phyloP scores from a whole-genome alignment of 2,797 vertebrate species.

The Aldrovandia affinis region DNA sequence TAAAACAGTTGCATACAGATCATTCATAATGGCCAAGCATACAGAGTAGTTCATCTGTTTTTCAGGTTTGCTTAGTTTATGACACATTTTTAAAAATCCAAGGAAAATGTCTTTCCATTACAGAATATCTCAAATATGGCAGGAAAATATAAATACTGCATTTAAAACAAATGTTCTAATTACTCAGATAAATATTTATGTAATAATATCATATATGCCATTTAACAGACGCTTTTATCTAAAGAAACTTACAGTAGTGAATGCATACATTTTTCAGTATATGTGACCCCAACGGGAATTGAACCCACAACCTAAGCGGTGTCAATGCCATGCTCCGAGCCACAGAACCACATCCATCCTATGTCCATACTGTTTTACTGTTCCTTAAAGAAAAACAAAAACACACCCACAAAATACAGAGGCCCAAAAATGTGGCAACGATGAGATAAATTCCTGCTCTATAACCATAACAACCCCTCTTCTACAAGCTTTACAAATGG shows the following conservation, averaged over 20 bases:
- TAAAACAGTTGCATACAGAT: background rate
- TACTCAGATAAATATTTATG: background rate
- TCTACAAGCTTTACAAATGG: background rate
- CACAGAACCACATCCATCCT: background rate
- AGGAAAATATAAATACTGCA: slow-evolving; percentile 50
- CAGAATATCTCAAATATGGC: slow-evolving; percentile 48
- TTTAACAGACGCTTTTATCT: too few relatives aligned
- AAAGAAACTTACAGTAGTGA: too few relatives aligned
- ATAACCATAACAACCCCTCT: slow-evolving; percentile 58
- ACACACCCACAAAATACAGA: background rate
- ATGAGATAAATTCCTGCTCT: background rate
- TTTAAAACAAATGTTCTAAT: background rate
- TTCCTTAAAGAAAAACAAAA: background rate
- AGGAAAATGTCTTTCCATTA: background rate
- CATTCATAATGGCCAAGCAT: background rate
- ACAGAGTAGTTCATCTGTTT: background rate
- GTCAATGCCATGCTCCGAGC: too few relatives aligned
- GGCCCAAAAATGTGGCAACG: background rate
- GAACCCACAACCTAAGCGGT: too few relatives aligned
- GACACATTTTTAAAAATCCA: background rate
- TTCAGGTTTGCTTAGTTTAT: background rate
- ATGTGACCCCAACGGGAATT: too few relatives aligned
- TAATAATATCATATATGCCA: too few relatives aligned
- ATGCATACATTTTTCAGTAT: too few relatives aligned
- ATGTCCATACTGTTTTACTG: background rate